These are phyloP conservation scores for Pterostichus niger DNA, from an alignment of 2,888 invertebrate genomes.

Conservation along the genomic window DNA sequence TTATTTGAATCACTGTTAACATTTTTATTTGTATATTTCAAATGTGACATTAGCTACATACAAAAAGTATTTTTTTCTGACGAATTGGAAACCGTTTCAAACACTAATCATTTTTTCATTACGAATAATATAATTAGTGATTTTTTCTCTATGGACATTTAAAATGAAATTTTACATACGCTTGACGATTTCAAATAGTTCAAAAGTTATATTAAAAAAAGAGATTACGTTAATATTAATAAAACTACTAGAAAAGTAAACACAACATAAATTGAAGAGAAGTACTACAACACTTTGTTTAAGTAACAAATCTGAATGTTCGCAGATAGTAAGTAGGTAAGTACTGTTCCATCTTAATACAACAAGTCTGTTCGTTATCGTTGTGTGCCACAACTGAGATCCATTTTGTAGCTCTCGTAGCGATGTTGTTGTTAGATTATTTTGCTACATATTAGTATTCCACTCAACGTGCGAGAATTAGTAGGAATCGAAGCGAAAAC, in stretches of 20 bases:
- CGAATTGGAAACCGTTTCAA: too few species aligned
- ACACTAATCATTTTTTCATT: too few species aligned
- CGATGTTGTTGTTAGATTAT: neutral
- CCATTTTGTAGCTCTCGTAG: slow-evolving; percentile 38
- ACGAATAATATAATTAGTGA: too few species aligned
- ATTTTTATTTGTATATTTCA: too few species aligned
- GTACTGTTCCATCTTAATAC: slow-evolving; percentile 52
- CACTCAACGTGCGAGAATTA: slow-evolving; percentile 48
- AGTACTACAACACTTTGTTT: slow-evolving; percentile 10
- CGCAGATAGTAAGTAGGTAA: slow-evolving; percentile 37
- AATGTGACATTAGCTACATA: too few species aligned
- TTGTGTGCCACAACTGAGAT: slow-evolving; percentile 20
- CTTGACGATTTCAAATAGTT: too few species aligned
- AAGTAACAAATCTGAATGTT: slow-evolving; percentile 26
- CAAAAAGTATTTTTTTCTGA: too few species aligned
- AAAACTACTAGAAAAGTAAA: neutral
- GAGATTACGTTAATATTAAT: neutral
- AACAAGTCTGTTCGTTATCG: slow-evolving; percentile 57
- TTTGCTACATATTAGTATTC: slow-evolving; percentile 58
- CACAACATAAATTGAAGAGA: neutral
- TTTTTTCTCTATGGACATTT: too few species aligned
- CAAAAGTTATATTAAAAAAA: too few species aligned
- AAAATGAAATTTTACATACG: too few species aligned
- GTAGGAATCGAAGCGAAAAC: slow-evolving; percentile 59
- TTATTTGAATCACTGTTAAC: too few species aligned